Evolutionary conservation across 2,888 invertebrate genomes (phyloP), one percentile per base, ranked within the genome.

Genomic region (Drosophila atripex): DNA sequence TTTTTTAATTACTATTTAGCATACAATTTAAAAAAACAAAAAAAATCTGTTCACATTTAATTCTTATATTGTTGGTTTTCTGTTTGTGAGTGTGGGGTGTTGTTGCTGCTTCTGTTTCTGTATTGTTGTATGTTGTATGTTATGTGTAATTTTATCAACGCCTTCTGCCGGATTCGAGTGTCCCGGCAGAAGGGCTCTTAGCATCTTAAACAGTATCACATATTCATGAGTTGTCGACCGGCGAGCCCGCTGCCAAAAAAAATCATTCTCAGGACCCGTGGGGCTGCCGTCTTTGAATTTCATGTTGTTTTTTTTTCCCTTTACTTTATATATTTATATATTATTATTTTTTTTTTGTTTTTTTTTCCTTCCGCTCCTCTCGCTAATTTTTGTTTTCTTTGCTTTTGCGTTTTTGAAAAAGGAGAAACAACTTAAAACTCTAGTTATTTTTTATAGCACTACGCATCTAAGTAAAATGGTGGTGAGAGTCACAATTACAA

Each of bases 131-230:
- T 72, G 58, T 73, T 32, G 53, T 66, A 49, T 60, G 53, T 69
- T 46, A 53, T 80, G 53, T 78, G 46, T 78, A 70, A 63, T 75
- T 71, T 78, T 80, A 77, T 83, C 77, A 82, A 71, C 50, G 61
- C 80, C 68, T 66, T 71, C 75, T 76, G 75, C 68, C 60, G 73
- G 74, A 39, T 16, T 47, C 55, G 52, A 52, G 41, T 18, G 41
- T 11, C 30, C 72, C 57, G 64, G 70, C 71, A 76, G 74, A 61
- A 73, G 83, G 80, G 87, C 86, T 80, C 89, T 89, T 89, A 89
- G 89, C 89, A 86, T 89, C 89, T 89, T 89, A 89, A 89, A 88
- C 88, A 87, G 89, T 88, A 89, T 89, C 89, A 89, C 89, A 89
- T 89, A 89, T 89, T 89, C 89, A 89, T 89, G 89, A 89, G 89